Evolutionary conservation across 2,888 invertebrate genomes (phyloP).

Genomic region (Lamellibrachia columna): DNA sequence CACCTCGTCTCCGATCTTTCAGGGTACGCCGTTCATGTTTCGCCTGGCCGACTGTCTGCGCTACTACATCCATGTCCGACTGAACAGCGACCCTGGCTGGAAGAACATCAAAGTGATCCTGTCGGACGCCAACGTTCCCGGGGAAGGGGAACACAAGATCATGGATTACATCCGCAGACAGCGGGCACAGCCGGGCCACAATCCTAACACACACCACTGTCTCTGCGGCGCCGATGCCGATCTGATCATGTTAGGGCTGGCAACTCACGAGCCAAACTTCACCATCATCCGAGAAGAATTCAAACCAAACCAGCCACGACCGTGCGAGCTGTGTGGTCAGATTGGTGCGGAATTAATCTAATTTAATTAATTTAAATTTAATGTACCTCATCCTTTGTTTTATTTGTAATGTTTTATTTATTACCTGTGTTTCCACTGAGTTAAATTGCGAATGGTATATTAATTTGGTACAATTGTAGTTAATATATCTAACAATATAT

Average conservation of each 20-base stretch:
- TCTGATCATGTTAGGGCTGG: conserved; percentile 91
- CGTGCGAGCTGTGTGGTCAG: conserved; percentile 93
- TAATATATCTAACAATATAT: too few species aligned
- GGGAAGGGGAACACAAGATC: conserved; percentile 92
- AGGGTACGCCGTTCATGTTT: conserved; percentile 98
- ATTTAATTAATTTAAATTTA: not conserved
- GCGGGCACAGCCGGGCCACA: conserved; percentile 63
- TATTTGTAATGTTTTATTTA: too few species aligned
- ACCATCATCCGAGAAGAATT: conserved; percentile 99
- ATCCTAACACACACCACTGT: conserved; percentile 97
- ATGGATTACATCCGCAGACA: conserved; percentile 99
- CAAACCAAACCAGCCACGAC: conserved; percentile 92
- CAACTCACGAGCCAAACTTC: conserved; percentile 99
- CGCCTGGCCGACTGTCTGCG: conserved; percentile 77
- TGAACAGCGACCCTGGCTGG: conserved; percentile 97
- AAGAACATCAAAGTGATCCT: conserved; percentile 87
- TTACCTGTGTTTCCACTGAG: not conserved
- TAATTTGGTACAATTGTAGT: not conserved
- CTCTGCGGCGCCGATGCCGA: conserved; percentile 98
- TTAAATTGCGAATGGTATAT: not conserved
- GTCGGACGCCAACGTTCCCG: conserved; percentile 93
- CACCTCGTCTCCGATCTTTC: not conserved
- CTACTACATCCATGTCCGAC: conserved; percentile 88
- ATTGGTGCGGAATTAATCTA: conserved; percentile 60
- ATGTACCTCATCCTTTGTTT: too few species aligned